Conservation (phyloP, 2,113 vertebrate genomes). For the Bettongia penicillata region DNA sequence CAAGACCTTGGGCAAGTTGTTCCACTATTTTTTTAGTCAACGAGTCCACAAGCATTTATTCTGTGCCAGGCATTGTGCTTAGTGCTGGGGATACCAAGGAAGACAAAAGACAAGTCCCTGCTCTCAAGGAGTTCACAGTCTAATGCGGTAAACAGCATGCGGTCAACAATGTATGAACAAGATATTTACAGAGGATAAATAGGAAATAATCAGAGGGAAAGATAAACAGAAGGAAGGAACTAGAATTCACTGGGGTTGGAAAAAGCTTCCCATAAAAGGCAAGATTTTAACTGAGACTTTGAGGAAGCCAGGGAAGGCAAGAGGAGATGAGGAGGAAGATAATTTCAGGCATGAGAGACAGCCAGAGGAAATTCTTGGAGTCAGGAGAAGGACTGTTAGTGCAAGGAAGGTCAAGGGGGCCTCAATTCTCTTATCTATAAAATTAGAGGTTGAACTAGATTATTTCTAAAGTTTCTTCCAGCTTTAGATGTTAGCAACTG, state of each 20-base stretch:
- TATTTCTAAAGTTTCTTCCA: neutral
- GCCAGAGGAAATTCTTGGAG: neutral
- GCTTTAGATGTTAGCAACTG: neutral
- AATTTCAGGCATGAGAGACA: neutral
- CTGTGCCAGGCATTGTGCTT: neutral
- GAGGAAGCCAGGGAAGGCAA: neutral
- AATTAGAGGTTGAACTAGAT: neutral
- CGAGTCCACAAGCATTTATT: neutral
- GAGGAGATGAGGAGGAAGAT: neutral
- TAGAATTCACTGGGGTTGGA: neutral
- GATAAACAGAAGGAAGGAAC: neutral
- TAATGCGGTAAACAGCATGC: neutral
- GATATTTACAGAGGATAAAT: neutral
- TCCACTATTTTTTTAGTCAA: neutral
- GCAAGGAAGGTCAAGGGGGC: neutral
- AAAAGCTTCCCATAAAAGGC: neutral
- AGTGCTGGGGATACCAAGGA: neutral
- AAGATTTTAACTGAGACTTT: neutral
- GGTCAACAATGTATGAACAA: neutral
- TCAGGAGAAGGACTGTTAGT: neutral
- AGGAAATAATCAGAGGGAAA: neutral
- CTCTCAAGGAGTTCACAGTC: neutral
- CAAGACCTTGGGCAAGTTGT: neutral
- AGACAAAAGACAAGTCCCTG: neutral
- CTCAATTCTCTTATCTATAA: neutral